phyloP scores from a whole-genome alignment of 2,888 invertebrate genomes.

The Xestoiulus laeticollis region DNA sequence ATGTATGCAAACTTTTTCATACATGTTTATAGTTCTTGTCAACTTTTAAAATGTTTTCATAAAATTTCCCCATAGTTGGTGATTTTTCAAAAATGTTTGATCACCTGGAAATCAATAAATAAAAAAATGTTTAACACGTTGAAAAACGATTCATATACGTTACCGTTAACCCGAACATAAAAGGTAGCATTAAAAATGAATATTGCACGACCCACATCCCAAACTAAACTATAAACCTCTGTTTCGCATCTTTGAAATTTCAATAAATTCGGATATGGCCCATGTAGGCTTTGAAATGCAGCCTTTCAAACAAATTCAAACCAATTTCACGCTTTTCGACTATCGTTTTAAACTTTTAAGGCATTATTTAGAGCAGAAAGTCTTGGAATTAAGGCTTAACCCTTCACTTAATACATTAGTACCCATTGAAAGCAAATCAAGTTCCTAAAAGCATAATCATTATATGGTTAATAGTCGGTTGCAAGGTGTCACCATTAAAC shows the following conservation, averaged over 20 bases:
- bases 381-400: neutral
- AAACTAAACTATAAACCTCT: neutral
- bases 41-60: too few relatives aligned
- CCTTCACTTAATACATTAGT: neutral
- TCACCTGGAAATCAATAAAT: too few relatives aligned
- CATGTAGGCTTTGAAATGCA: neutral
- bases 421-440: neutral
- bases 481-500: neutral
- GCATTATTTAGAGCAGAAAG: slow-evolving; percentile 28
- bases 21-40: too few relatives aligned
- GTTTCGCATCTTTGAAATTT: neutral
- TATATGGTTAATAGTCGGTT: neutral
- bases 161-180: neutral
- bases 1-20: too few relatives aligned
- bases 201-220: neutral
- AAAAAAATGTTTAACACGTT: too few relatives aligned
- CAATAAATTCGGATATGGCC: neutral
- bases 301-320: neutral
- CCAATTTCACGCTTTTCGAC: neutral
- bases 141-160: too few relatives aligned
- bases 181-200: neutral
- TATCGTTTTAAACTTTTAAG: neutral
- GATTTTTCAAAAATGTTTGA: too few relatives aligned
- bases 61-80: too few relatives aligned
- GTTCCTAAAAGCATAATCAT: neutral